Evolutionary conservation across 2,113 vertebrate genomes (phyloP), one percentile per base, ranked within the genome.

Genomic region (Chaetops frenatus): DNA sequence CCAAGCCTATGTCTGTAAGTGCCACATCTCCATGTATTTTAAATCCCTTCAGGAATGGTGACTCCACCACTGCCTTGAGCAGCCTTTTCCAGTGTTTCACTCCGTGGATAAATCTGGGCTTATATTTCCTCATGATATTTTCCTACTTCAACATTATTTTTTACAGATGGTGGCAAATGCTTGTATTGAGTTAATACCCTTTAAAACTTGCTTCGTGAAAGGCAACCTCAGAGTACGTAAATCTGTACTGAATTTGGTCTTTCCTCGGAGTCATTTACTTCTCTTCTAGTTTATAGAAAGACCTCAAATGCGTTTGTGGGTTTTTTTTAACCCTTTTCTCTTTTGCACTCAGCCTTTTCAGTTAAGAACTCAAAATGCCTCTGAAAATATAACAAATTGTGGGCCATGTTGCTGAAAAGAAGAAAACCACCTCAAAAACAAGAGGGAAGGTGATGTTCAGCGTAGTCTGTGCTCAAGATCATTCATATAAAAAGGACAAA

Each of bases 391-490:
- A 69, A 18, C 2, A 27, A 36, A 54, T 1, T 38, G 8, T 33
- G 33, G 2, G 5, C 27, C 71, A 6, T 40, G 15, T 15, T 54
- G 10, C 12, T 64, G 33, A 45, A 65, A 58, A 25, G 19, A 74
- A 76, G 20, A 45, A 48, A 86, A 50, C 3, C 3, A 40, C 11
- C 15, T 69, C 16, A 5, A 53, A 83, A 77, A 35, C 2, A 4
- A 23, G 11, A 53, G 29, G 22, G 3, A n/a, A 17, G 11, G 23
- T 12, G 28, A n/a, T 45, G 35, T 35, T 67, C 42, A 61, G 1
- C 1, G 3, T 14, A 2, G 18, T 36, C 14, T 79, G 13, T 5
- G 11, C 62, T 88, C 3, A 11, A 33, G 5, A 31, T 24, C 1
- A 2, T 57, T 50, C 58, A 31, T 36, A 54, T 11, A 45, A 54